Evolutionary conservation across 2,797 vertebrate genomes (phyloP).

Genomic region (Aplochiton taeniatus): DNA sequence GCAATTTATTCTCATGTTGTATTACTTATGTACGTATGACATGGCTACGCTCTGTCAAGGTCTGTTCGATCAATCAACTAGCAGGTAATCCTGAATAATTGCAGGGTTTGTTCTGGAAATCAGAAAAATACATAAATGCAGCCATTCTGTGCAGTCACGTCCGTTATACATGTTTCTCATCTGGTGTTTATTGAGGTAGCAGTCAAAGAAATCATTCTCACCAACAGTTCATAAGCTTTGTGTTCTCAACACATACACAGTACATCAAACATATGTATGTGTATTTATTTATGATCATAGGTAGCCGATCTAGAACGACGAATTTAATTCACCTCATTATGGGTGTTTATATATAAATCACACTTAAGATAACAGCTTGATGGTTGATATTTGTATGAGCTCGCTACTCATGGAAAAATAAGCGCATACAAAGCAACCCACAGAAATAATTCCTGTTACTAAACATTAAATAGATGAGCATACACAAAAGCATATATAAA

Average conservation of each 20-base stretch:
- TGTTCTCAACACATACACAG: neutral
- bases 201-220: slow-evolving; percentile 28
- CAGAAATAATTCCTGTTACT: too few species aligned
- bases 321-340: too few species aligned
- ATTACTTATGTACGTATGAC: slow-evolving; percentile 8
- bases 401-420: too few species aligned
- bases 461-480: too few species aligned
- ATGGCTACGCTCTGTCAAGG: neutral
- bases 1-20: slow-evolving; percentile 34
- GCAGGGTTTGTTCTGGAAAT: slow-evolving; percentile 24
- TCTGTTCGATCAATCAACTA: slow-evolving; percentile 35
- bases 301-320: too few species aligned
- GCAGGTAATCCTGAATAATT: slow-evolving; percentile 7
- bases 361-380: too few species aligned
- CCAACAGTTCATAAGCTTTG: slow-evolving; percentile 1
- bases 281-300: neutral
- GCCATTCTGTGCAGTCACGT: slow-evolving; percentile 21
- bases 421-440: too few species aligned
- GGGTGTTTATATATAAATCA: too few species aligned
- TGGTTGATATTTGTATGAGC: too few species aligned
- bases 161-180: slow-evolving; percentile 31
- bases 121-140: slow-evolving; percentile 31
- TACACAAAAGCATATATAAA: too few species aligned
- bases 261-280: slow-evolving; percentile 1
- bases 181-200: slow-evolving; percentile 24